A percentile compares a stretch with the other conserved stretches of the same genome.
These are phyloP conservation scores for Catocala nupta DNA, from an alignment of 2,888 invertebrate species.

Conservation along the genomic window DNA sequence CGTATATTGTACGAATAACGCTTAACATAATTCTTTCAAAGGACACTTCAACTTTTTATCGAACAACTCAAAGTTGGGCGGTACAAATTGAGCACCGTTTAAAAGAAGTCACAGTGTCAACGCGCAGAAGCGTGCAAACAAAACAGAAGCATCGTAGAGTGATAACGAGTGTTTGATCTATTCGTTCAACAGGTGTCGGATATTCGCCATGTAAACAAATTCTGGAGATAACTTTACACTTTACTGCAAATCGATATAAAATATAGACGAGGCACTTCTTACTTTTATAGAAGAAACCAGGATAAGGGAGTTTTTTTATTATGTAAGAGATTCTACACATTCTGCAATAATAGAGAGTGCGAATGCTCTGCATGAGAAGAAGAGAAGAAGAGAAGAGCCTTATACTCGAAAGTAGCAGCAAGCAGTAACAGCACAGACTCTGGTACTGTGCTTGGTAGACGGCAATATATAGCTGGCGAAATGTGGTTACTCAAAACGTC, in stretches of 20 bases:
- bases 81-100: slow-evolving; percentile 28
- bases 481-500: no score
- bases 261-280: neutral
- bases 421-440: no score
- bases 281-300: slow-evolving; percentile 1
- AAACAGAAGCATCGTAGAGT: slow-evolving; percentile 35
- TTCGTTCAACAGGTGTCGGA: slow-evolving; percentile 63
- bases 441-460: no score
- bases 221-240: slow-evolving; percentile 55
- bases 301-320: no score
- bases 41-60: neutral
- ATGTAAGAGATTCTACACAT: no score
- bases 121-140: slow-evolving; percentile 40
- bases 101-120: slow-evolving; percentile 38
- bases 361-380: no score
- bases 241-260: neutral
- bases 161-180: slow-evolving; percentile 67
- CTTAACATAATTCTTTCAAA: no score
- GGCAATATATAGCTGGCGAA: no score
- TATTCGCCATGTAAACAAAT: slow-evolving; percentile 62
- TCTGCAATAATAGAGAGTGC: no score
- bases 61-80: neutral
- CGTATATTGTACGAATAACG: no score
- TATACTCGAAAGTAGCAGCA: no score
- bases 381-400: no score